phyloP scores from a whole-genome alignment of 2,113 vertebrate species.

The Thryonomys swinderianus region DNA sequence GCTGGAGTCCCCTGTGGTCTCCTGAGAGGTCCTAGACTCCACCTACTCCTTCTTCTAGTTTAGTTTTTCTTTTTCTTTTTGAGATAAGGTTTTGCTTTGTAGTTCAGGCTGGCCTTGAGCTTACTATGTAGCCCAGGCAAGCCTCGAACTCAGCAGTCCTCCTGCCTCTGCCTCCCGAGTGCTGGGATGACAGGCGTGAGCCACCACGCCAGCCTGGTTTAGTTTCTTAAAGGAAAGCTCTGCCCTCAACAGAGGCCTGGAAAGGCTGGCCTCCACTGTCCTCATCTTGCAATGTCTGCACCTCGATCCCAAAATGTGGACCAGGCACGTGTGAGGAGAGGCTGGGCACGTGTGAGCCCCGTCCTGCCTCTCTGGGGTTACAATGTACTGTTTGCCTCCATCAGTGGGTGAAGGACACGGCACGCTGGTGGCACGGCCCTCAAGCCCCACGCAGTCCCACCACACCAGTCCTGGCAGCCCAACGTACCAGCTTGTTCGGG shows the following conservation, averaged over 20 bases:
- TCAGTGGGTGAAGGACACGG: not conserved
- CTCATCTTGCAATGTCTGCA: not conserved
- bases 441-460: not conserved
- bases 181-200: no score
- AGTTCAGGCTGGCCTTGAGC: no score
- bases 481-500: constrained; percentile 95
- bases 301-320: not conserved
- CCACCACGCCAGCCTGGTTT: no score
- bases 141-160: no score
- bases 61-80: no score
- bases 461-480: not conserved
- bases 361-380: not conserved
- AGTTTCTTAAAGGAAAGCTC: not conserved
- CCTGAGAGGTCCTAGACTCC: not conserved
- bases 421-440: fast-evolving
- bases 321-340: not conserved
- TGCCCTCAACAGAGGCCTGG: fast-evolving
- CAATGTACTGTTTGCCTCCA: not conserved
- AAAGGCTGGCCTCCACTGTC: not conserved
- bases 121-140: no score
- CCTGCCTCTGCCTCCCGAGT: no score
- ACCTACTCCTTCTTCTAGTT: not conserved
- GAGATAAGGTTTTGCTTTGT: no score
- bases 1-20: not conserved
- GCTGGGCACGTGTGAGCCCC: not conserved